Conservation (phyloP, 2,113 vertebrate species). For the Gila orcuttii region DNA sequence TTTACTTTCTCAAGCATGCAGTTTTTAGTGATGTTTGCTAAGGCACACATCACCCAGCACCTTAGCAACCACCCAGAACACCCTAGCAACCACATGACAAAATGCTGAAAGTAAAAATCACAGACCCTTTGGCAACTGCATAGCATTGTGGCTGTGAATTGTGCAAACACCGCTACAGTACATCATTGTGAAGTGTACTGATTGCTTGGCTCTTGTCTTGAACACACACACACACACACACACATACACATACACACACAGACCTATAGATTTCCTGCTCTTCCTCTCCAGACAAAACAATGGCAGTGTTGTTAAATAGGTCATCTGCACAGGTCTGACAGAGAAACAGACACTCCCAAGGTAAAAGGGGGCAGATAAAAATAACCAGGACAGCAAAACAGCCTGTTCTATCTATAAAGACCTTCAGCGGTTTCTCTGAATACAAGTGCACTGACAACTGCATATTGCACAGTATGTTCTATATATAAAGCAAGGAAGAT, state of each 20-base stretch:
- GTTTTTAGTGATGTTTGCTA: neutral
- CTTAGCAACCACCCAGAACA: neutral
- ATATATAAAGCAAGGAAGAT: neutral
- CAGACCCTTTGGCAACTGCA: too few species aligned
- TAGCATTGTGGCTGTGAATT: neutral
- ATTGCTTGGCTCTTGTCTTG: neutral
- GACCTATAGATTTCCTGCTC: conserved; percentile 6
- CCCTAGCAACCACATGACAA: neutral
- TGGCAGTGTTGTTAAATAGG: conserved; percentile 42
- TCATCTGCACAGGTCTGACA: conserved; percentile 42
- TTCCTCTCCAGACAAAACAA: conserved; percentile 59
- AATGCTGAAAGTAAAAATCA: neutral
- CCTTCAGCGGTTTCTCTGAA: neutral
- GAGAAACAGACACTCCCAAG: conserved; percentile 47
- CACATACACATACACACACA: conserved; percentile 42
- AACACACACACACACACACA: conserved; percentile 25
- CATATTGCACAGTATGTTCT: neutral
- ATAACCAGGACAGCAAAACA: conserved; percentile 38
- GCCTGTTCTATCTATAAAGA: conserved; percentile 7
- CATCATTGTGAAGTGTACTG: neutral
- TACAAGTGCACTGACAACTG: neutral
- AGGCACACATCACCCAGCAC: neutral
- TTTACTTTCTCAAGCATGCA: conserved; percentile 28
- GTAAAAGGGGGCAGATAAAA: conserved; percentile 32
- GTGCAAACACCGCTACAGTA: neutral